phyloP scores from a whole-genome alignment of 1,140 invertebrate species.

The Cydia strobilella region DNA sequence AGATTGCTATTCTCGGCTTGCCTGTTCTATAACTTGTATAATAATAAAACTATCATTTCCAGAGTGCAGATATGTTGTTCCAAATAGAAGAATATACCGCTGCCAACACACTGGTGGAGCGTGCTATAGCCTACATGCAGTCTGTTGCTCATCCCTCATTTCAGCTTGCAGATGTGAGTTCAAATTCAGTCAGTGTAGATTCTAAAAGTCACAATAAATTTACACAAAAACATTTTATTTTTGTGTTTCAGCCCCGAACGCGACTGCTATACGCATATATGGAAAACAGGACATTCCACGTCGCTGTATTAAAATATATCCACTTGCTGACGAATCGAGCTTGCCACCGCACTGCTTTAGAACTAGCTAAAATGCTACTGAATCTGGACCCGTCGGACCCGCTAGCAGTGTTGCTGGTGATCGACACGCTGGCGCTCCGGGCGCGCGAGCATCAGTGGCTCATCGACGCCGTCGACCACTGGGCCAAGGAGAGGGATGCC shows the following conservation, averaged over 20 bases:
- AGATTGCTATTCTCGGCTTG: too few relatives aligned
- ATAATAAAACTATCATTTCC: constrained; percentile 81
- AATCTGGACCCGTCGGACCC: constrained; percentile 93
- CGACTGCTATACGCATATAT: constrained; percentile 90
- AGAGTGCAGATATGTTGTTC: constrained; percentile 86
- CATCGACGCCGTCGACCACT: constrained; percentile 85
- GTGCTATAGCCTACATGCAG: constrained; percentile 87
- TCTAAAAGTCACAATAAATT: background rate
- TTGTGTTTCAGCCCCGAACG: constrained; percentile 45
- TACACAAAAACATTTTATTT: too few relatives aligned
- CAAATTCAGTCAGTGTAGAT: constrained; percentile 63
- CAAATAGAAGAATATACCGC: constrained; percentile 42
- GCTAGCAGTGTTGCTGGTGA: constrained; percentile 87
- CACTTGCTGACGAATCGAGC: constrained; percentile 89
- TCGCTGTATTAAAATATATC: constrained; percentile 93
- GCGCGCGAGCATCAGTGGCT: constrained; percentile 92
- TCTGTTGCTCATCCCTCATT: constrained; percentile 50
- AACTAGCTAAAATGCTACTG: constrained; percentile 88
- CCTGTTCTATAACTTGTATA: too few relatives aligned
- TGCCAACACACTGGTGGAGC: constrained; percentile 48
- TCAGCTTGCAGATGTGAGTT: constrained; percentile 50
- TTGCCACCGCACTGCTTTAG: constrained; percentile 90
- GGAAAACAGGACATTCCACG: constrained; percentile 92
- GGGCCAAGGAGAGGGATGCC: constrained; percentile 86
- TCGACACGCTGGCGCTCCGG: constrained; percentile 94